Percentiles rank a stretch among this genome's conserved stretches.
Evolutionary conservation across 2,113 vertebrate species (phyloP).

Genomic region (Corythoichthys intestinalis): DNA sequence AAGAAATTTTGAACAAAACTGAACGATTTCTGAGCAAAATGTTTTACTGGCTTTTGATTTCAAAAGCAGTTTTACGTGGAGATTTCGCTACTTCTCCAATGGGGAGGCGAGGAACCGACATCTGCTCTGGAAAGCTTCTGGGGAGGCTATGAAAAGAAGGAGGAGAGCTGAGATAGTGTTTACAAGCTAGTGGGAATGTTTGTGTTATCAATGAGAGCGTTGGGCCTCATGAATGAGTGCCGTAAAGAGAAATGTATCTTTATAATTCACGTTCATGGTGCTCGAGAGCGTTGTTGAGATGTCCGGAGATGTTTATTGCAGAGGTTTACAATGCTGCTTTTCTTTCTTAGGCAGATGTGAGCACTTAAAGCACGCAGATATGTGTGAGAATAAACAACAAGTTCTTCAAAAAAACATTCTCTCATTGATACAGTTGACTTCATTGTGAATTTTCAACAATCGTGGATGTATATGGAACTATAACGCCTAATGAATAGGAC

Average conservation of each 20-base stretch:
- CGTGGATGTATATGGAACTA: not conserved
- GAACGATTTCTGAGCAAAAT: no score
- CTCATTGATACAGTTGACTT: not conserved
- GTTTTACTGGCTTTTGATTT: no score
- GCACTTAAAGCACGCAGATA: conserved; percentile 23
- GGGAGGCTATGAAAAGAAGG: conserved; percentile 77
- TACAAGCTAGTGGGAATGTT: conserved; percentile 64
- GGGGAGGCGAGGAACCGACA: conserved; percentile 73
- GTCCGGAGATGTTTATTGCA: conserved; percentile 73
- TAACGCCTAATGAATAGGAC: not conserved
- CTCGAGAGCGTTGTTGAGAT: conserved; percentile 66
- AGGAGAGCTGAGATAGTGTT: conserved; percentile 78
- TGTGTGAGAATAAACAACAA: conserved; percentile 55
- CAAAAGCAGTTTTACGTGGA: not conserved
- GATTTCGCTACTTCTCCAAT: conserved; percentile 73
- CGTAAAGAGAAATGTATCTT: conserved; percentile 51
- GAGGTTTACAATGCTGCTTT: conserved; percentile 65
- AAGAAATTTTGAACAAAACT: no score
- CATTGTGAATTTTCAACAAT: not conserved
- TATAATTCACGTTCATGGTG: conserved; percentile 67
- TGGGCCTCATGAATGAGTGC: conserved; percentile 63
- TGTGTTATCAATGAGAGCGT: conserved; percentile 78
- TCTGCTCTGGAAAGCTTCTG: conserved; percentile 84
- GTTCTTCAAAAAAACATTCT: conserved; percentile 37
- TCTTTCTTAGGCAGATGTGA: conserved; percentile 41